Percentiles rank a stretch among this genome's conserved stretches.
Evolutionary conservation across 2,888 invertebrate species (phyloP).

Genomic region (Caenorhabditis sp.): DNA sequence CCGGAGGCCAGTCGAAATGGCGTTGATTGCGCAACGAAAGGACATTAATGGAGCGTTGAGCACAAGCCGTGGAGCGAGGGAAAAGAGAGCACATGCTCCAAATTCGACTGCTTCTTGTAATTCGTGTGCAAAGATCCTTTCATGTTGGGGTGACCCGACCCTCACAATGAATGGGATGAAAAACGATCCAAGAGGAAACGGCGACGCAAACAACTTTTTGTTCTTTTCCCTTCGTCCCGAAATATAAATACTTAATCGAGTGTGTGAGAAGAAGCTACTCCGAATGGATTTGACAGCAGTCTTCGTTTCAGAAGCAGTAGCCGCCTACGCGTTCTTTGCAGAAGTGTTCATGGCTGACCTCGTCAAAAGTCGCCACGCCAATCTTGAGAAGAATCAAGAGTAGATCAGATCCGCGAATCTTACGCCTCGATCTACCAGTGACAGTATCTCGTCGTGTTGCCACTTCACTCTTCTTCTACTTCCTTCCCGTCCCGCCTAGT

Average conservation of each 20-base stretch:
- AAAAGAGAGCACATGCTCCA: neutral
- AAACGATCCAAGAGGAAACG: constrained; percentile 21
- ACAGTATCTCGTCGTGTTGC: constrained; percentile 19
- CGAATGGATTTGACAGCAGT: neutral
- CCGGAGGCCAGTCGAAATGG: neutral
- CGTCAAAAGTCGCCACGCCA: constrained; percentile 12
- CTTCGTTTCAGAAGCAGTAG: neutral
- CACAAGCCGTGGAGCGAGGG: neutral
- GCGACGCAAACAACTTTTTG: neutral
- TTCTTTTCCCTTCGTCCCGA: neutral
- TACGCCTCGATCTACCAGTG: neutral
- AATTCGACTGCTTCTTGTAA: constrained; percentile 3
- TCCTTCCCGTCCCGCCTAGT: constrained; percentile 1
- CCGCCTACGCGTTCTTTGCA: neutral
- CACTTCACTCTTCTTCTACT: neutral
- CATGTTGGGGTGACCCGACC: constrained; percentile 15
- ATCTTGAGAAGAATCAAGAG: too few relatives aligned
- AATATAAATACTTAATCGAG: constrained; percentile 25
- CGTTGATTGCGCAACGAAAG: constrained; percentile 45
- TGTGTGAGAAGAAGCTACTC: neutral
- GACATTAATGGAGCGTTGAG: constrained; percentile 26
- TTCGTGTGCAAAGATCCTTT: constrained; percentile 6
- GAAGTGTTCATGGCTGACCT: neutral
- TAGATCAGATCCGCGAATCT: constrained; percentile 6
- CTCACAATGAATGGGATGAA: constrained; percentile 30